A percentile compares a stretch with the other conserved stretches of the same genome.
Conservation (phyloP, 1,140 invertebrate genomes). For the Chrysoperla carnea region DNA sequence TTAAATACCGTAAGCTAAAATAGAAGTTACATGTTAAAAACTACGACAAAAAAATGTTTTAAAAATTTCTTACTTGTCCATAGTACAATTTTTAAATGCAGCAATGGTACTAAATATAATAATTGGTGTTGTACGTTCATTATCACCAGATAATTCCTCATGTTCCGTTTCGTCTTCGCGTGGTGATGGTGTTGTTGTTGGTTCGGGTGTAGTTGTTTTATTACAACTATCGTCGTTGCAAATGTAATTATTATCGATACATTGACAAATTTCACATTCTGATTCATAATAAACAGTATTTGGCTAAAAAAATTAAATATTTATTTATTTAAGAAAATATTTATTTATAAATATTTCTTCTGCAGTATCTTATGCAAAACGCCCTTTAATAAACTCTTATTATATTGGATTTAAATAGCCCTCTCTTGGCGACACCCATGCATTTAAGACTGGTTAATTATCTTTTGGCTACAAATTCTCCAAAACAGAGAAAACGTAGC, state of each 20-base stretch:
- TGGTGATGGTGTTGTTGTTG: background rate
- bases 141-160: background rate
- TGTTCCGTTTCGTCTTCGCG: background rate
- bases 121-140: background rate
- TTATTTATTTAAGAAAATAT: no score
- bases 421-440: no score
- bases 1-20: conserved; percentile 30
- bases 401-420: no score
- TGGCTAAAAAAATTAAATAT: conserved; percentile 25
- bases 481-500: no score
- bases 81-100: conserved; percentile 28
- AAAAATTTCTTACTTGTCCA: conserved; percentile 19
- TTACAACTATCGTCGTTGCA: conserved; percentile 35
- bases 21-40: conserved; percentile 1
- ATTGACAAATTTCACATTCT: conserved; percentile 53
- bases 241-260: conserved; percentile 48
- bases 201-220: conserved; percentile 1
- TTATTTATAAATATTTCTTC: no score
- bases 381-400: no score
- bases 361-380: no score
- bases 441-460: conserved; percentile 1
- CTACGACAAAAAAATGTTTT: background rate
- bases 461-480: no score
- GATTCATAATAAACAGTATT: conserved; percentile 31
- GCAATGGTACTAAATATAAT: conserved; percentile 26